These are phyloP conservation scores for Mixornis gularis DNA, from an alignment of 2,113 vertebrate species.

Conservation along the genomic window DNA sequence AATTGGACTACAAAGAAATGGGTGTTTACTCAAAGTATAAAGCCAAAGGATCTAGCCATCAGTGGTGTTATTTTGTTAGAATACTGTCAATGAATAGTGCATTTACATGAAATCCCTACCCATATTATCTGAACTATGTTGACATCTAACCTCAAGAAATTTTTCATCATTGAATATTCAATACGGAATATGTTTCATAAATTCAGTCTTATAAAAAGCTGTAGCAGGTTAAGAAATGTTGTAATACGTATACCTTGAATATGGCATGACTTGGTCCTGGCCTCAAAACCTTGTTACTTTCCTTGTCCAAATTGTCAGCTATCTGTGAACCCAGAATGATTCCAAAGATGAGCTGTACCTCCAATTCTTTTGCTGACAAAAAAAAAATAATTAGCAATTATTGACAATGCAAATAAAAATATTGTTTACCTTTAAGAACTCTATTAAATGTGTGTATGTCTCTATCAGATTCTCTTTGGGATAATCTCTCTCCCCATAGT, in stretches of 20 bases:
- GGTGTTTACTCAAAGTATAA: not conserved
- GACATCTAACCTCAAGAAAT: not conserved
- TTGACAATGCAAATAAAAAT: not conserved
- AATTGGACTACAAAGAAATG: not conserved
- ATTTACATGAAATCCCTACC: not conserved
- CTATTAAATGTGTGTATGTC: not conserved
- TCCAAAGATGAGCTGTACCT: fast-evolving
- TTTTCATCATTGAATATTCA: not conserved
- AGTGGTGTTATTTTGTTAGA: not conserved
- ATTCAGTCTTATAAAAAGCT: not conserved
- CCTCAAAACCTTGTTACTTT: not conserved
- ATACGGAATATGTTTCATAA: not conserved
- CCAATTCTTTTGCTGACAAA: not conserved
- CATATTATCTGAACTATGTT: not conserved
- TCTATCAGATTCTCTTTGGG: not conserved
- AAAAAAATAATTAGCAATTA: not conserved
- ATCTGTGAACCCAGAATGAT: not conserved
- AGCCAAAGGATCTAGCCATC: not conserved
- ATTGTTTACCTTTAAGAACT: not conserved
- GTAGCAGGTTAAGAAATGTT: not conserved
- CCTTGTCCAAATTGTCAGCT: not conserved
- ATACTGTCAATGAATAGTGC: not conserved
- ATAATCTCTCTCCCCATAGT: not conserved
- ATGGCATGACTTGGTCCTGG: not conserved
- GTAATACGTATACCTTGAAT: not conserved